Percentiles rank a stretch among this genome's conserved stretches.
Evolutionary conservation across 2,113 vertebrate genomes (phyloP).

Genomic region (Misgurnus mizolepis): DNA sequence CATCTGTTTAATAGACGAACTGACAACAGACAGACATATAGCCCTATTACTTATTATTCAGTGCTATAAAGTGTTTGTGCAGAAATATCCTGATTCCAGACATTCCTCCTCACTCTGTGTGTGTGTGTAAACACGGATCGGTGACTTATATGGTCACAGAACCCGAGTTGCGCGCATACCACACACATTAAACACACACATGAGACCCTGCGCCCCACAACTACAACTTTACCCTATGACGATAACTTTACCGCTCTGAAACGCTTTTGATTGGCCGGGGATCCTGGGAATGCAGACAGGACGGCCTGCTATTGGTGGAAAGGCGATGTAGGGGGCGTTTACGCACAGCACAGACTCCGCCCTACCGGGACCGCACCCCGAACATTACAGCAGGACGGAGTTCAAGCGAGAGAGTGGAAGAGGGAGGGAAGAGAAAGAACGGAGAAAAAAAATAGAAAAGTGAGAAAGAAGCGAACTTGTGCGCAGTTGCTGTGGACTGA

Average conservation of each 20-base stretch:
- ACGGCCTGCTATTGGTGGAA: background rate
- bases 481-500: conserved; percentile 50
- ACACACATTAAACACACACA: conserved; percentile 74
- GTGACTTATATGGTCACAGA: conserved; percentile 82
- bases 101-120: conserved; percentile 28
- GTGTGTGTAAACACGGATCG: conserved; percentile 53
- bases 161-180: conserved; percentile 76
- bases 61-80: background rate
- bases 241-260: background rate
- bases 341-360: conserved; percentile 41
- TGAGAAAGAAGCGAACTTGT: conserved; percentile 52
- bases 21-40: too few species aligned
- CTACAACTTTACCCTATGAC: conserved; percentile 64
- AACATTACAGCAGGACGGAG: conserved; percentile 55
- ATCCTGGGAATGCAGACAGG: background rate
- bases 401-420: conserved; percentile 49
- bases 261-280: conserved; percentile 60
- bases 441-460: conserved; percentile 53
- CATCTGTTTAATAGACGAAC: too few species aligned
- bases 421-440: conserved; percentile 48
- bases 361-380: conserved; percentile 72
- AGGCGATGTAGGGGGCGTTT: conserved; percentile 44
- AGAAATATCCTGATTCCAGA: conserved; percentile 39
- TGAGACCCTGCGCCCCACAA: conserved; percentile 57
- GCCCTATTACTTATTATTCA: background rate